Evolutionary conservation across 2,113 vertebrate genomes (phyloP).

Genomic region (Scalopus aquaticus): DNA sequence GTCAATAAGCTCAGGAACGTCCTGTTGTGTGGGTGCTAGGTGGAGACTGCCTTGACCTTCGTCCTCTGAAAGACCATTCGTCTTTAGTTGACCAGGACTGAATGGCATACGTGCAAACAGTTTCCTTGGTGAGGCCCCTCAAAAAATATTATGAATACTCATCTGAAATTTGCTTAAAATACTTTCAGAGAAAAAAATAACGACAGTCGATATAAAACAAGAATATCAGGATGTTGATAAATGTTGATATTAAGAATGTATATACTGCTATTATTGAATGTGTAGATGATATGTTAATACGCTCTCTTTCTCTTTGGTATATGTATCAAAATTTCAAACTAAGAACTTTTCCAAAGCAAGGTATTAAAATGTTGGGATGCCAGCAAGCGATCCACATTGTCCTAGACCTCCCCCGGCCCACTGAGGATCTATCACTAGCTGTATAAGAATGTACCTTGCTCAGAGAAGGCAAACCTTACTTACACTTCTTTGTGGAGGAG

Average conservation of each 20-base stretch:
- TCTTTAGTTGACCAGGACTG: background rate
- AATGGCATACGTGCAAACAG: background rate
- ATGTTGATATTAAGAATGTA: slow-evolving; percentile 46
- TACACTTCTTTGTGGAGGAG: background rate
- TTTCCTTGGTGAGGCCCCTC: background rate
- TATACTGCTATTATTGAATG: background rate
- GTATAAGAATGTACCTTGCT: background rate
- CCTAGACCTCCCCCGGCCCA: background rate
- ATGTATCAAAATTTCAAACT: slow-evolving; percentile 17
- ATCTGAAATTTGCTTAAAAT: slow-evolving; percentile 51
- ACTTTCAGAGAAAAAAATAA: background rate
- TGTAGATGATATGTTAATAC: slow-evolving; percentile 8
- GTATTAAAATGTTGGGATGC: background rate
- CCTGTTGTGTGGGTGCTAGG: background rate
- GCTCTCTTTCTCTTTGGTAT: background rate
- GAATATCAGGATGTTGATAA: slow-evolving; percentile 43
- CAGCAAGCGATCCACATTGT: background rate
- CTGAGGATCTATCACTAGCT: background rate
- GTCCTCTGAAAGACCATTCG: background rate
- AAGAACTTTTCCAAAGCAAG: background rate
- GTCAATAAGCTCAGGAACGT: background rate
- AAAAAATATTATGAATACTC: slow-evolving; percentile 51
- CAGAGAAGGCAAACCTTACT: background rate
- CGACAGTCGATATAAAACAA: slow-evolving; percentile 37
- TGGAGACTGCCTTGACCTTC: background rate